phyloP scores from a whole-genome alignment of 2,113 vertebrate genomes.

The Pluvianellus socialis region DNA sequence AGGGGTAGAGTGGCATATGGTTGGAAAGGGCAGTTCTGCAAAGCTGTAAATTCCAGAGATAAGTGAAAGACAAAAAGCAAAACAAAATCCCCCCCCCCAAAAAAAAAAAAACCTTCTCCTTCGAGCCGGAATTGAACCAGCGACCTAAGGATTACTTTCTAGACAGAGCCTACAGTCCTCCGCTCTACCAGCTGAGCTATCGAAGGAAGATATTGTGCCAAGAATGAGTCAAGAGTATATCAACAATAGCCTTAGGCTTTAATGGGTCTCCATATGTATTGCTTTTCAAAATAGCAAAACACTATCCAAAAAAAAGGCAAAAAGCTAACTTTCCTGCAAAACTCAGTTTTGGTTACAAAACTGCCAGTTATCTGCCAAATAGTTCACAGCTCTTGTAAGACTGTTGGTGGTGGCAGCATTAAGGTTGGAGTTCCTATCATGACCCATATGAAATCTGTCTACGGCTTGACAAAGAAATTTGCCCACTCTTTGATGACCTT shows the following conservation, averaged over 20 bases:
- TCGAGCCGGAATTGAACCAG: slow-evolving; percentile 38
- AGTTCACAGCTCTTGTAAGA: slow-evolving; percentile 9
- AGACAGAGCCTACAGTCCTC: slow-evolving; percentile 81
- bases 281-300: slow-evolving; percentile 42
- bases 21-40: background rate
- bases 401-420: background rate
- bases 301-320: background rate
- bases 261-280: slow-evolving; percentile 50
- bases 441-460: slow-evolving; percentile 35
- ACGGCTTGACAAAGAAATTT: background rate
- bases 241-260: slow-evolving; percentile 62
- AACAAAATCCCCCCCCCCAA: background rate
- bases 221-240: slow-evolving; percentile 49
- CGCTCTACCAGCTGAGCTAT: slow-evolving; percentile 90
- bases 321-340: background rate
- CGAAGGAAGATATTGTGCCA: slow-evolving; percentile 66
- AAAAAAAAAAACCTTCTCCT: background rate
- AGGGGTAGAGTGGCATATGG: too few relatives aligned
- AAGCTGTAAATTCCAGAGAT: background rate
- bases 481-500: background rate
- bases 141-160: slow-evolving; percentile 29
- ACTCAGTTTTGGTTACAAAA: slow-evolving; percentile 26
- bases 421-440: background rate
- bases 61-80: background rate
- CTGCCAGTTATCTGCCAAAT: slow-evolving; percentile 47